Base-by-base conservation (phyloP, 1,140 invertebrate species). In the Pseudomyrmex concolor region DNA sequence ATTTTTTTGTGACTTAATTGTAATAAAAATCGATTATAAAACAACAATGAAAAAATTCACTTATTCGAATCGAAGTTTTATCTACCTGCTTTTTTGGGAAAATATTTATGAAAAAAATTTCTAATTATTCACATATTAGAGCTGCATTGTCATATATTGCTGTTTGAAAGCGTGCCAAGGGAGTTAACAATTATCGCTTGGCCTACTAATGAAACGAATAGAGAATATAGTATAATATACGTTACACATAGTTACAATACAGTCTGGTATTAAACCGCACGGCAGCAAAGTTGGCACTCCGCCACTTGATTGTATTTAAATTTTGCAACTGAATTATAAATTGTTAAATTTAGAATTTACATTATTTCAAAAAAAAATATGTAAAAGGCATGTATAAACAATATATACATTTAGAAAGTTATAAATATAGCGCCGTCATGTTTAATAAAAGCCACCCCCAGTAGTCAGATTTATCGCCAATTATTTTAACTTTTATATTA, bases 101-200 rank as follows among this genome's bases (percentile, higher is more conserved):
- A 48, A 71, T 80, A 43, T 71, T 17, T 71, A n/a, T 45, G 13
- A 48, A 70, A 8, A 1, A 57, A 71, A 80, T 80, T 80, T 71
- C 4, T 50, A n/a, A 77, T 5, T 15, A 8, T 50, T n/a, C 2
- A 5, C 0, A 55, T 15, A 54, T 54, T 76, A 22, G 64, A 17
- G 13, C 48, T 25, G 22, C 1, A 67, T 43, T 82, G 19, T 63
- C 48, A 13, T 43, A 66, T n/a, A 51, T n/a, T 74, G 57, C 12
- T 57, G 12, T 54, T 72, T 88, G 83, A 85, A 88, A 73, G 19
- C 19, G 19, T 74, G 87, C 83, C 86, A 85, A 83, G n/a, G 15
- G 51, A 72, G 62, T 66, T 73, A 81, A 57, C 25, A 12, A 66
- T 64, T 68, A 25, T 55, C 48, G 22, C 17, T 57, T 80, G 15